Conservation (phyloP, 2,888 invertebrate species). For the Nymphalis polychloros region DNA sequence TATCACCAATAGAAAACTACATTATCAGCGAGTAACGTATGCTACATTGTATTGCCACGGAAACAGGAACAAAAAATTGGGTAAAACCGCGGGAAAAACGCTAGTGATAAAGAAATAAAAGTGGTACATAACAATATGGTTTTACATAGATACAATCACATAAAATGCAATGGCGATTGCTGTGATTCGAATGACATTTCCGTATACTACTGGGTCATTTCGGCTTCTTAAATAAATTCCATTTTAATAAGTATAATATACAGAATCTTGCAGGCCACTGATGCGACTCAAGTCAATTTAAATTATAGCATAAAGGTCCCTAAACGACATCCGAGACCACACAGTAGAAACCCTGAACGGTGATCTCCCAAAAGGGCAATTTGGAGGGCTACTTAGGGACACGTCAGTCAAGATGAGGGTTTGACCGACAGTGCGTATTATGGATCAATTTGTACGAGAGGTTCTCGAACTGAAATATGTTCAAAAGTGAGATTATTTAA, state of each 20-base stretch:
- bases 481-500: slow-evolving; percentile 1
- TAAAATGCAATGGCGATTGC: too few relatives aligned
- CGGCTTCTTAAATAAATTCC: background rate
- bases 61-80: too few relatives aligned
- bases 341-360: slow-evolving; percentile 35
- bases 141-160: too few relatives aligned
- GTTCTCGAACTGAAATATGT: slow-evolving; percentile 35
- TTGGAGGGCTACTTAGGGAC: slow-evolving; percentile 59
- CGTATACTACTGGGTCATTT: background rate
- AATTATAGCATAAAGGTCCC: slow-evolving; percentile 29
- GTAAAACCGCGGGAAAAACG: too few relatives aligned
- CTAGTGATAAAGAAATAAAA: too few relatives aligned
- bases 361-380: slow-evolving; percentile 58
- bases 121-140: too few relatives aligned
- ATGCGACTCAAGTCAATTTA: slow-evolving; percentile 26
- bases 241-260: slow-evolving; percentile 16
- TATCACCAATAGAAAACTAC: too few relatives aligned
- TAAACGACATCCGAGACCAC: slow-evolving; percentile 13
- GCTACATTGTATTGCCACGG: too few relatives aligned
- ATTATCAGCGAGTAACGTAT: too few relatives aligned
- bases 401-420: slow-evolving; percentile 66
- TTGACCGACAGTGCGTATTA: slow-evolving; percentile 46
- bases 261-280: slow-evolving; percentile 6
- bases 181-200: too few relatives aligned
- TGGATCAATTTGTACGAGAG: slow-evolving; percentile 48